Base-by-base conservation (phyloP, 2,797 vertebrate species). In the Champsocephalus esox region DNA sequence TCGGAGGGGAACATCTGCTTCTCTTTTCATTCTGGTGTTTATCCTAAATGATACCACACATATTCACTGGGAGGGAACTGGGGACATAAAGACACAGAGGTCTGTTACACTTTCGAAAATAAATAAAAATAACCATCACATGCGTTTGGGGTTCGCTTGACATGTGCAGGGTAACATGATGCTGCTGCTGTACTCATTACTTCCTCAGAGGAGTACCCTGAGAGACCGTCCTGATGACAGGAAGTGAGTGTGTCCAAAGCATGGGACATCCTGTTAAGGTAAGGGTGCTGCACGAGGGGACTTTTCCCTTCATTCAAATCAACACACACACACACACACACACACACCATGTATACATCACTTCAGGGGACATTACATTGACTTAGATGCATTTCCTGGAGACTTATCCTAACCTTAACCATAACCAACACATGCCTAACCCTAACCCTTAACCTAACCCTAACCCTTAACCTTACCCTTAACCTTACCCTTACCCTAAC, bases 21-120 rank as follows among this genome's bases (percentile, higher is more conserved):
- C 66, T 41, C 17, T 32, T 49, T 78, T 17, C 11, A 38, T 44
- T 44, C 34, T 61, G 10, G 45, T 66, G 11, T 12, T 66, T 38
- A 38, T 38, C 34, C 64, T 8, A 28, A 46, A 3, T 12, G 5
- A 66, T 12, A 34, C 24, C 32, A 69, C n/a, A 41, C 11, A 46
- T n/a, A 17, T 46, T 21, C 8, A 21, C 5, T n/a, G 5, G 1
- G 9, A 45, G 16, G 34, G n/a, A 12, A 73, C 41, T 8, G 43
- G 6, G n/a, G 16, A 60, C 24, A 43, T 19, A 8, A 59, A 43
- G 16, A 19, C 11, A 14, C 32, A 21, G 12, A 28, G 9, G n/a
- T 55, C n/a, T n/a, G 21, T 44, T 46, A 2, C n/a, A 13, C 17
- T n/a, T 12, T 14, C 45, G 7, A 12, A 2, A 56, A 66, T 28